A percentile compares a stretch with the other conserved stretches of the same genome.
Conservation (phyloP, 2,888 invertebrate species). For the Drosophila merina region DNA sequence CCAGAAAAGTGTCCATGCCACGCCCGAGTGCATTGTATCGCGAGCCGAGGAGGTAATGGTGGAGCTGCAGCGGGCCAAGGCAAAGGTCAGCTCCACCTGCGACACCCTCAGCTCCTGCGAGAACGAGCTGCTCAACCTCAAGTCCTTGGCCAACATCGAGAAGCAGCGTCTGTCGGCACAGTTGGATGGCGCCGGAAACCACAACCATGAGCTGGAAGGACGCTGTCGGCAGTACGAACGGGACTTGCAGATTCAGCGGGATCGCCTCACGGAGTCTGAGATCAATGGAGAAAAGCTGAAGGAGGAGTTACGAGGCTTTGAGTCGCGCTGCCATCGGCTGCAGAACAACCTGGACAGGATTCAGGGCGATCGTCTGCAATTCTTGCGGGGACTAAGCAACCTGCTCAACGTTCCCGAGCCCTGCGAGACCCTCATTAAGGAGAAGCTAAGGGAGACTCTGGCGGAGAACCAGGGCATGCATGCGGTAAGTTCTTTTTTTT, state of each 20-base stretch:
- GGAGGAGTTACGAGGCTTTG: conserved; percentile 83
- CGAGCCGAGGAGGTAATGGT: conserved; percentile 91
- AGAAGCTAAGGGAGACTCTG: conserved; percentile 90
- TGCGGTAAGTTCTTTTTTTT: conserved; percentile 85
- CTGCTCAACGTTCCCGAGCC: conserved; percentile 89
- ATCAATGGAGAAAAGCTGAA: conserved; percentile 86
- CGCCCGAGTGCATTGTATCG: conserved; percentile 89
- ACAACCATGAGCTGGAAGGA: conserved; percentile 89
- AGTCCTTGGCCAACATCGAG: conserved; percentile 85
- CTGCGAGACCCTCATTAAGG: conserved; percentile 91
- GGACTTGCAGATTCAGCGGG: conserved; percentile 89
- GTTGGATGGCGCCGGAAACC: conserved; percentile 84
- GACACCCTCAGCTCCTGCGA: conserved; percentile 84
- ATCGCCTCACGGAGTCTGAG: conserved; percentile 90
- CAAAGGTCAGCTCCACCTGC: conserved; percentile 84
- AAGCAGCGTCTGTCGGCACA: conserved; percentile 91
- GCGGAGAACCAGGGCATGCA: conserved; percentile 91
- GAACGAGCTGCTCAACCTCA: conserved; percentile 81
- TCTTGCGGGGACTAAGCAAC: conserved; percentile 80
- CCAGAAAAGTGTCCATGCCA: conserved; percentile 83
- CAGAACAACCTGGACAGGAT: conserved; percentile 83
- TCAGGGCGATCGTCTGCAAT: conserved; percentile 83
- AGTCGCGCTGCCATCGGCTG: conserved; percentile 83
- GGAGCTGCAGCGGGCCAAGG: conserved; percentile 88
- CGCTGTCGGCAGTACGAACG: conserved; percentile 90